Evolutionary conservation across 2,797 vertebrate genomes (phyloP).

Genomic region (Gadopsis marmoratus): DNA sequence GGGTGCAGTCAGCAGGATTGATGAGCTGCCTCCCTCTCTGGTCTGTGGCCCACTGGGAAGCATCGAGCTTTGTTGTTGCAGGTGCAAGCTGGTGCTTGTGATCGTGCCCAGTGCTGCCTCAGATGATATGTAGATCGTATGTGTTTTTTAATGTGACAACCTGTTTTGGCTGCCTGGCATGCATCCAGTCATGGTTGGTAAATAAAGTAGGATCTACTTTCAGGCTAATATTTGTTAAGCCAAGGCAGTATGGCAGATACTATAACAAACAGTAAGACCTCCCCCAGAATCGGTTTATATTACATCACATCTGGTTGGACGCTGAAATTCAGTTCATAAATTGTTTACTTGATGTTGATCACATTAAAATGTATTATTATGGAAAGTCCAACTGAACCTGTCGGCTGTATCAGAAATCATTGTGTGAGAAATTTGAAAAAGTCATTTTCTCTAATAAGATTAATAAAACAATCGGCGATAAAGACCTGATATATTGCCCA

Average conservation of each 20-base stretch:
- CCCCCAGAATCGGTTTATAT: not conserved
- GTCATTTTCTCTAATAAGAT: not conserved
- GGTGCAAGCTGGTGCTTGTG: not conserved
- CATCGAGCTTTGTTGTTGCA: constrained; percentile 25
- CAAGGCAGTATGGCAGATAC: not conserved
- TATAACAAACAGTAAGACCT: not conserved
- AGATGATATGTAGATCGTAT: not conserved
- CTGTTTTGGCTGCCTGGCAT: not conserved
- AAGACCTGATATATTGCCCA: not conserved
- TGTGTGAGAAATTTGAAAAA: not conserved
- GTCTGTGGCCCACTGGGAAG: constrained; percentile 39
- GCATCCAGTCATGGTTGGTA: not conserved
- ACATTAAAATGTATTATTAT: not conserved
- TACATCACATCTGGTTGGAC: not conserved
- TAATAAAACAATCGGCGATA: not conserved
- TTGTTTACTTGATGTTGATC: not conserved
- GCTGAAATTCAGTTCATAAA: not conserved
- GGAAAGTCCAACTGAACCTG: not conserved
- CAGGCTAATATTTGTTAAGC: not conserved
- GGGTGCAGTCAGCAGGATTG: constrained; percentile 59
- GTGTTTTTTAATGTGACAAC: not conserved
- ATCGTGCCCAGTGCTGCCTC: not conserved
- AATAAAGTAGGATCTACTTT: not conserved
- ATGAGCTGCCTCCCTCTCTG: constrained; percentile 42
- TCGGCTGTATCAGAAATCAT: not conserved